These are phyloP conservation scores for Limnephilus lunatus DNA, from an alignment of 2,888 invertebrate genomes.

Conservation along the genomic window DNA sequence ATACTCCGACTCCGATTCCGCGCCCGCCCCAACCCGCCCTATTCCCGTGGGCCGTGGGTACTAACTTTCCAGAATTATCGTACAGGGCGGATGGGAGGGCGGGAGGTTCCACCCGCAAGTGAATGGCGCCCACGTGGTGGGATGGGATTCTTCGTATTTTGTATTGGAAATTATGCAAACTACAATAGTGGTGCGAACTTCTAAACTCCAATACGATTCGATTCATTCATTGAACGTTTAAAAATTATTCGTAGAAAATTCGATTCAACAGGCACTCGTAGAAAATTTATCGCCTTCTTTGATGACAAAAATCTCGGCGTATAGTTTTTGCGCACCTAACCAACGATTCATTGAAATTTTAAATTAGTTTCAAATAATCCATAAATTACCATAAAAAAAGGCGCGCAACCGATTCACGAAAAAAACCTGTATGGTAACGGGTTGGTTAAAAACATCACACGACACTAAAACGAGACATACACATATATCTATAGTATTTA, in stretches of 20 bases:
- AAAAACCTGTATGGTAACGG: too few species aligned
- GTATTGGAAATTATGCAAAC: background rate
- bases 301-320: background rate
- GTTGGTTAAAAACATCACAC: too few species aligned
- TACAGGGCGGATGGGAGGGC: background rate
- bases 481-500: too few species aligned
- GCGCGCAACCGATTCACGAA: too few species aligned
- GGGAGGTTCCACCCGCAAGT: background rate
- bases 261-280: background rate
- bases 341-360: background rate
- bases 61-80: background rate
- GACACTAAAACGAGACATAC: too few species aligned
- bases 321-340: background rate
- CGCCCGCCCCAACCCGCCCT: background rate
- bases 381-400: too few species aligned
- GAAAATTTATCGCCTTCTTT: background rate
- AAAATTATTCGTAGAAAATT: background rate
- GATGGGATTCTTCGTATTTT: background rate
- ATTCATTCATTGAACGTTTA: background rate
- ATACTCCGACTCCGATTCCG: slow-evolving; percentile 14
- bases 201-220: background rate
- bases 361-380: background rate
- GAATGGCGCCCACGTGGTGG: background rate
- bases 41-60: background rate
- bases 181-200: background rate